A percentile compares a stretch with the other conserved stretches of the same genome.
These are phyloP conservation scores for Adelphocoris suturalis DNA, from an alignment of 2,888 invertebrate genomes.

Conservation along the genomic window DNA sequence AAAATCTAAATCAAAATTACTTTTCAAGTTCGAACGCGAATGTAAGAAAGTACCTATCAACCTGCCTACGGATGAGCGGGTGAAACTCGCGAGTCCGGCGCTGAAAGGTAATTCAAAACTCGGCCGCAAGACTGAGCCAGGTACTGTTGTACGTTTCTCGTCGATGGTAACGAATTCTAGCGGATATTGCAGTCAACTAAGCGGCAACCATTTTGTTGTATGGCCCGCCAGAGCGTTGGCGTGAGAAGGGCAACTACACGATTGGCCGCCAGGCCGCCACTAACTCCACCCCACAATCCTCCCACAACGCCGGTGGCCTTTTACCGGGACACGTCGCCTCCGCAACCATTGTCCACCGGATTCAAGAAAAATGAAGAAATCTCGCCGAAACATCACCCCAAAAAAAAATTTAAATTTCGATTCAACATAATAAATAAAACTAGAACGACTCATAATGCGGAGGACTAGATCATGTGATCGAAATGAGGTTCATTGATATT, in stretches of 20 bases:
- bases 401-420: neutral
- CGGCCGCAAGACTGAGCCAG: slow-evolving; percentile 4
- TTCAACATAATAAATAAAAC: neutral
- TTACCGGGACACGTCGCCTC: slow-evolving; percentile 15
- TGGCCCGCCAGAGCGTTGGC: slow-evolving; percentile 66
- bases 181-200: neutral
- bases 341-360: neutral
- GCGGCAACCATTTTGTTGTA: slow-evolving; percentile 69
- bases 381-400: neutral
- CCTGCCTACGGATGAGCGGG: neutral
- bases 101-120: neutral
- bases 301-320: slow-evolving; percentile 55
- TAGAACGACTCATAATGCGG: neutral
- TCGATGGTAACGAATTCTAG: slow-evolving; percentile 45
- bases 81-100: too few relatives aligned
- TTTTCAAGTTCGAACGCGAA: neutral
- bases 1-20: neutral
- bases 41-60: too few relatives aligned
- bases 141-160: neutral
- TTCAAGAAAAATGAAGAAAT: neutral
- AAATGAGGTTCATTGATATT: too few relatives aligned
- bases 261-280: slow-evolving; percentile 69
- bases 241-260: slow-evolving; percentile 51
- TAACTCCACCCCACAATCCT: slow-evolving; percentile 68
- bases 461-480: neutral